These are phyloP conservation scores for Eulemur mongoz DNA, from an alignment of 2,797 vertebrate genomes.

Conservation along the genomic window DNA sequence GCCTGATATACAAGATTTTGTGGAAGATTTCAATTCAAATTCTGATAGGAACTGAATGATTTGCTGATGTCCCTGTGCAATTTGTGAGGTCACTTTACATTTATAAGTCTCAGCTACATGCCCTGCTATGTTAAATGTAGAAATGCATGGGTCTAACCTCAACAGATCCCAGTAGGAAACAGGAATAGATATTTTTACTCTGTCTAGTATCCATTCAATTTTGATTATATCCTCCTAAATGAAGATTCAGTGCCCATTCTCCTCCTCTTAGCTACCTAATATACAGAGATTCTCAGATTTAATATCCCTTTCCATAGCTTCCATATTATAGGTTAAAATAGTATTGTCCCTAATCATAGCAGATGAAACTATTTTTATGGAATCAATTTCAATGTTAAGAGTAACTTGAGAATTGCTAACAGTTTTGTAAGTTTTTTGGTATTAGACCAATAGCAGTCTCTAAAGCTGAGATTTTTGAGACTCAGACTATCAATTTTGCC, in stretches of 20 bases:
- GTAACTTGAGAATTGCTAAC: slow-evolving; percentile 40
- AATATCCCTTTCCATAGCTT: not conserved
- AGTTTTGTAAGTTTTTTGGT: not conserved
- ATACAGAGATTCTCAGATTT: not conserved
- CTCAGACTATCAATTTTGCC: not conserved
- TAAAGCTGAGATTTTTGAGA: slow-evolving; percentile 9
- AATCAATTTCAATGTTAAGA: slow-evolving; percentile 47
- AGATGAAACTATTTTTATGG: slow-evolving; percentile 38
- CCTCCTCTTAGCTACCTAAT: not conserved
- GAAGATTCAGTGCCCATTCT: not conserved
- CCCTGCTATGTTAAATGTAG: not conserved
- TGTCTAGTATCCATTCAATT: not conserved
- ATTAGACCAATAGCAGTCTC: slow-evolving; percentile 7
- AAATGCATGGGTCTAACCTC: not conserved
- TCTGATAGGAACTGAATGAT: not conserved
- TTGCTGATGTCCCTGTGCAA: not conserved
- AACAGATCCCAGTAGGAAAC: not conserved
- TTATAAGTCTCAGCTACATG: not conserved
- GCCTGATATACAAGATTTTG: not conserved
- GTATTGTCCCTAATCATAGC: not conserved
- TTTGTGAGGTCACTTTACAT: not conserved
- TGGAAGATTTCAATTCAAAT: not conserved
- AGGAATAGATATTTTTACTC: not conserved
- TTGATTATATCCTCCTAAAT: slow-evolving; percentile 37
- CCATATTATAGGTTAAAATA: slow-evolving; percentile 13